A percentile compares a stretch with the other conserved stretches of the same genome.
Conservation (phyloP, 2,888 invertebrate species). For the Hyposoter didymator region DNA sequence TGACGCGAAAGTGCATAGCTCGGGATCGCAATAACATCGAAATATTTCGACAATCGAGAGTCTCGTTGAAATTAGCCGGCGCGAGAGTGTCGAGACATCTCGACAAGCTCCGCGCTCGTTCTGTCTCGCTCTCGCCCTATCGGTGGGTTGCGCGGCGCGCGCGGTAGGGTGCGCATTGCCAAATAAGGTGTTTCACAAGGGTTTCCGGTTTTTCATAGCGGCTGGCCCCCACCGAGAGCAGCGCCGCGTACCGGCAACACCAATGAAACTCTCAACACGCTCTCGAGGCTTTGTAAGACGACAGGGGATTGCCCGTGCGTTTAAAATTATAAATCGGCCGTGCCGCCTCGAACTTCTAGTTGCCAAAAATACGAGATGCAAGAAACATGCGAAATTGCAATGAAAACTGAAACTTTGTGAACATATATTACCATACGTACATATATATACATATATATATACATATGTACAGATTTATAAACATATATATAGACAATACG, state of each 20-base stretch:
- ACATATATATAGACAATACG: slow-evolving; percentile 25
- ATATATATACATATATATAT: slow-evolving; percentile 15
- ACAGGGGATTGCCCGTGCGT: slow-evolving; percentile 67
- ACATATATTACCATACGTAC: slow-evolving; percentile 24
- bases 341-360: slow-evolving; percentile 71
- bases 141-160: slow-evolving; percentile 54
- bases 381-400: slow-evolving; percentile 71
- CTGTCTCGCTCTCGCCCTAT: slow-evolving; percentile 45
- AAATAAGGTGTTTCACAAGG: slow-evolving; percentile 88
- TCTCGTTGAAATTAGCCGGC: slow-evolving; percentile 26
- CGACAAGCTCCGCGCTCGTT: neutral
- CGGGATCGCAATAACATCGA: neutral
- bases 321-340: slow-evolving; percentile 76
- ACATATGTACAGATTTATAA: slow-evolving; percentile 9
- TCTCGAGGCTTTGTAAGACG: slow-evolving; percentile 63
- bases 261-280: slow-evolving; percentile 45
- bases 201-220: slow-evolving; percentile 86
- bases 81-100: slow-evolving; percentile 28
- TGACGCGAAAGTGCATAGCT: neutral
- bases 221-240: slow-evolving; percentile 56
- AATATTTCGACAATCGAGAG: neutral
- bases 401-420: slow-evolving; percentile 67
- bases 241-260: slow-evolving; percentile 75
- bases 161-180: slow-evolving; percentile 86
- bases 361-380: slow-evolving; percentile 74